These are phyloP conservation scores for Leptopilina boulardi DNA, from an alignment of 1,140 invertebrate species.

Conservation along the genomic window DNA sequence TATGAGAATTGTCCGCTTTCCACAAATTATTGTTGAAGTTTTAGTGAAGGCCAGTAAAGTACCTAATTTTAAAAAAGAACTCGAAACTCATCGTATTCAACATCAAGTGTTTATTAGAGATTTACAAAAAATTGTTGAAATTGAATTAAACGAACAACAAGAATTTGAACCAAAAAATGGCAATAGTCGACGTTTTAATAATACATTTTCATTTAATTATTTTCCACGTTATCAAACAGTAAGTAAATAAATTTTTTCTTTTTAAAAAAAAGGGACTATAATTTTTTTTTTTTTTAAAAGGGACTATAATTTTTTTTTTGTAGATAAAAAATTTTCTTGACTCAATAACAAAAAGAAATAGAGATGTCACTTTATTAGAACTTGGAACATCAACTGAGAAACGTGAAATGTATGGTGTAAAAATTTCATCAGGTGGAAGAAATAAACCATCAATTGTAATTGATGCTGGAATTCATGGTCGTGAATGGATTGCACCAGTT, in stretches of 20 bases:
- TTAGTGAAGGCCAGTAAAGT: slow-evolving; percentile 42
- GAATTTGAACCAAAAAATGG: background rate
- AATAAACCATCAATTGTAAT: slow-evolving; percentile 69
- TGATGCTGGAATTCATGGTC: slow-evolving; percentile 79
- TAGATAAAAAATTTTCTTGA: background rate
- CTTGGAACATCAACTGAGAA: slow-evolving; percentile 69
- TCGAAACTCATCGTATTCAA: slow-evolving; percentile 28
- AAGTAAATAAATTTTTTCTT: too few species aligned
- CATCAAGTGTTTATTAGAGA: slow-evolving; percentile 43
- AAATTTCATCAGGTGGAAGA: slow-evolving; percentile 60
- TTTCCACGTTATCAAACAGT: background rate
- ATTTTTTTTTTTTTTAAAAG: too few species aligned
- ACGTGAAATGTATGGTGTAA: slow-evolving; percentile 66
- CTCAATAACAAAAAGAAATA: background rate
- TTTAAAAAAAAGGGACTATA: too few species aligned
- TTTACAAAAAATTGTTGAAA: background rate
- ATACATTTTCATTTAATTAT: background rate
- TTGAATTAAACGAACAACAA: background rate
- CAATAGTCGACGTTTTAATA: background rate
- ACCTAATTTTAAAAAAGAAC: slow-evolving; percentile 33
- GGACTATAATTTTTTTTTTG: too few species aligned
- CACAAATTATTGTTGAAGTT: slow-evolving; percentile 24
- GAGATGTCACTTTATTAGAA: background rate
- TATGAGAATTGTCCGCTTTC: background rate
- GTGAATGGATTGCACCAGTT: slow-evolving; percentile 82